Base-by-base conservation (phyloP, 2,888 invertebrate genomes). In the Scaeva pyrastri region DNA sequence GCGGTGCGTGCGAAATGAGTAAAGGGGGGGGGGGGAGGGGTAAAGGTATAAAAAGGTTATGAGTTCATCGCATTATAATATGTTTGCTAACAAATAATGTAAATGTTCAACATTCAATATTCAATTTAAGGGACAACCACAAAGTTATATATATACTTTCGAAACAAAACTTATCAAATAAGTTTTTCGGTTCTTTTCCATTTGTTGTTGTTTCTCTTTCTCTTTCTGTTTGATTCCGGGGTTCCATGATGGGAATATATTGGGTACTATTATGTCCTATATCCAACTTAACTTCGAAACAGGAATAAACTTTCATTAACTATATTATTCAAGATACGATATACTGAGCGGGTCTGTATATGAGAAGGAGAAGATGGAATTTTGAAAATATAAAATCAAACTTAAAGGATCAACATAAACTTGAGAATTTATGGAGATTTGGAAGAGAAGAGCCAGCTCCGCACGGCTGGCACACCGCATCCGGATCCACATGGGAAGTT, bases 41-140 rank as follows among this genome's bases (percentile, higher is more conserved):
- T 7, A 7, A 31, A 31, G 31, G 50, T 6, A 8, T 26, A n/a
- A 2, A 39, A 19, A 66, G 50, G 52, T 52, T 52, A 50, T 50
- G 14, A 68, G 16, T 39, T 39, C 52, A 68, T 23, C 50, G 4
- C n/a, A 36, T 66, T 50, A 36, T 39, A 41, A 60, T 60, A 21
- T 36, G n/a, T 39, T 66, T 36, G 23, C 19, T 19, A 41, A 31
- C 31, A 39, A 19, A 39, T n/a, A n/a, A n/a, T 50, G 50, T 50
- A 50, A 36, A 45, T 68, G n/a, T 68, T 68, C 55, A 45, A 78
- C 16, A 77, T 68, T 83, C 60, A 83, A 78, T 78, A 83, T 73
- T 83, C 19, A 62, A 39, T 48, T 68, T 68, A 12, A n/a, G 45
- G 56, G 50, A 48, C 43, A 48, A 48, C 64, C 64, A 19, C 48